A percentile compares a stretch with the other conserved stretches of the same genome.
These are phyloP conservation scores for Endotricha flammealis DNA, from an alignment of 2,888 invertebrate genomes.

Conservation along the genomic window DNA sequence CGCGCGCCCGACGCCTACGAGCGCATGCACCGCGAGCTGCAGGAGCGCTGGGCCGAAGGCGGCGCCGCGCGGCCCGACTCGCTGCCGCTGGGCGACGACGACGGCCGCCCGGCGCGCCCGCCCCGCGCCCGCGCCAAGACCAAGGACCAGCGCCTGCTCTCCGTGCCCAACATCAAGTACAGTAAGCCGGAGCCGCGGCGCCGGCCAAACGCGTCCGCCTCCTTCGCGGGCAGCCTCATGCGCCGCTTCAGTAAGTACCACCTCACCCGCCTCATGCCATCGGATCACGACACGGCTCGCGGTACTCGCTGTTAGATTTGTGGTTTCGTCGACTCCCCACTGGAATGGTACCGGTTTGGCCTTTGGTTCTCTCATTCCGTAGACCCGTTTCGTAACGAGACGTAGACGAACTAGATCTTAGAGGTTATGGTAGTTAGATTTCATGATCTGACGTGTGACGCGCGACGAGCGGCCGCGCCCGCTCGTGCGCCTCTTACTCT, in stretches of 20 bases:
- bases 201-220: slow-evolving; percentile 60
- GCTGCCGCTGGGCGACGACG: slow-evolving; percentile 70
- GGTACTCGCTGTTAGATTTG: slow-evolving; percentile 47
- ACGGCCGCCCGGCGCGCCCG: slow-evolving; percentile 55
- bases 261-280: slow-evolving; percentile 40
- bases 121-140: slow-evolving; percentile 70
- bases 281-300: slow-evolving; percentile 12
- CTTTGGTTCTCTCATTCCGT: slow-evolving; percentile 51
- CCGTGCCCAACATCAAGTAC: slow-evolving; percentile 87
- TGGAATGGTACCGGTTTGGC: slow-evolving; percentile 69
- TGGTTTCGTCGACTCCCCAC: slow-evolving; percentile 46
- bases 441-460: slow-evolving; percentile 20
- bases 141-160: slow-evolving; percentile 82
- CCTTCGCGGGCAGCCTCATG: slow-evolving; percentile 86
- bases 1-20: slow-evolving; percentile 53
- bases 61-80: slow-evolving; percentile 79
- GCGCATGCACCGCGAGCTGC: slow-evolving; percentile 65
- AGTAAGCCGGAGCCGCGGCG: slow-evolving; percentile 71
- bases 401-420: slow-evolving; percentile 50
- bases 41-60: slow-evolving; percentile 59
- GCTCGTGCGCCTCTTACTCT: not conserved
- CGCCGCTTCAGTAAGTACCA: slow-evolving; percentile 92
- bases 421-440: slow-evolving; percentile 65
- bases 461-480: slow-evolving; percentile 11
- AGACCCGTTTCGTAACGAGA: slow-evolving; percentile 42